Evolutionary conservation across 2,113 vertebrate species (phyloP).

Genomic region (Phodopus roborovskii): DNA sequence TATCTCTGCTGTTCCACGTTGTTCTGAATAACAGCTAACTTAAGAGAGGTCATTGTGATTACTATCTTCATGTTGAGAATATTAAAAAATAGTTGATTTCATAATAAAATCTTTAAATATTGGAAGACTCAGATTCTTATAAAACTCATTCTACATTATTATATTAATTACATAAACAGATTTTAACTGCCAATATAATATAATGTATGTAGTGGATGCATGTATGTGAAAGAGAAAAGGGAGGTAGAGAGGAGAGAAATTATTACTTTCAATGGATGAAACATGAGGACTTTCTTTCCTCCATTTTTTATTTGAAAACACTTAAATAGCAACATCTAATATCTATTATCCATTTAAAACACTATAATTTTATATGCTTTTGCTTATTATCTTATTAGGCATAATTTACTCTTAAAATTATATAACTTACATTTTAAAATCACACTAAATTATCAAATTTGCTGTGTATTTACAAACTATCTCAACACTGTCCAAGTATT

Average conservation of each 20-base stretch:
- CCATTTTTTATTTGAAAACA: not conserved
- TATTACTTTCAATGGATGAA: not conserved
- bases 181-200: not conserved
- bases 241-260: not conserved
- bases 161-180: not conserved
- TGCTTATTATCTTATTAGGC: not conserved
- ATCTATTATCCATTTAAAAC: not conserved
- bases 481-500: not conserved
- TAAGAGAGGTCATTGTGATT: not conserved
- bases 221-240: not conserved
- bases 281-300: not conserved
- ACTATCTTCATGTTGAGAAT: not conserved
- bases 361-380: not conserved
- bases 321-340: not conserved
- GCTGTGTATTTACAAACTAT: not conserved
- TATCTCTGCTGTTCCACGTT: not conserved
- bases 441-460: not conserved
- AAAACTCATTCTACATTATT: not conserved
- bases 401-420: constrained; percentile 9
- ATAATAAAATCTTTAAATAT: constrained; percentile 10
- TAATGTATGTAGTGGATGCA: not conserved
- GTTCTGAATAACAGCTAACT: not conserved
- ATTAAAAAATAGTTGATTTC: constrained; percentile 17
- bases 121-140: not conserved
- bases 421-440: not conserved